Evolutionary conservation across 2,113 vertebrate species (phyloP).

Genomic region (Panthera leo): DNA sequence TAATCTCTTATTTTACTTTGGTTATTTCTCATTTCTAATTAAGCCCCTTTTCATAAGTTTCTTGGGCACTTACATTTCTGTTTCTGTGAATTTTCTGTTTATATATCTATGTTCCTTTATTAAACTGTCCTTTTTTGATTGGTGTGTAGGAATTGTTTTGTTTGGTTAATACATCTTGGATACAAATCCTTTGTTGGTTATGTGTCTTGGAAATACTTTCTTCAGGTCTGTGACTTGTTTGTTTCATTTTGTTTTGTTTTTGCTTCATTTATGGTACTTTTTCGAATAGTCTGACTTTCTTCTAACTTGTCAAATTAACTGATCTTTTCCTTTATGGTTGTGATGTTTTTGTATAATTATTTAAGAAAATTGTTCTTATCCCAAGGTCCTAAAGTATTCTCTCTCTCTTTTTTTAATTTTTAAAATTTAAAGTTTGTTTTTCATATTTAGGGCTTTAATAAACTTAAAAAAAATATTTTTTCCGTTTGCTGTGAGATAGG

Average conservation of each 20-base stretch:
- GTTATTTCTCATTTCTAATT: background rate
- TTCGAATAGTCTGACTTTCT: background rate
- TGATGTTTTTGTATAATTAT: background rate
- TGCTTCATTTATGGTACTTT: background rate
- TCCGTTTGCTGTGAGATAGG: background rate
- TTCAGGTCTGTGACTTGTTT: background rate
- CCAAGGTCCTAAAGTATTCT: background rate
- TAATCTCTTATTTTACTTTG: background rate
- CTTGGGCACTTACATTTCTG: background rate
- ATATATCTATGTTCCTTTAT: background rate
- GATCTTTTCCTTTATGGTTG: background rate
- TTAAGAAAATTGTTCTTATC: background rate
- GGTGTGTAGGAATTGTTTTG: background rate
- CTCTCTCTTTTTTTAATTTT: background rate
- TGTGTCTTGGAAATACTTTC: background rate
- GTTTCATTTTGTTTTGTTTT: background rate
- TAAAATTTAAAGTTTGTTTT: background rate
- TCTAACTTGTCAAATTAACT: background rate
- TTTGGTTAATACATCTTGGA: background rate
- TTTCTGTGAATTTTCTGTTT: background rate
- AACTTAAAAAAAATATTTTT: background rate
- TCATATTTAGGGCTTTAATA: background rate
- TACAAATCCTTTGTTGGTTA: background rate
- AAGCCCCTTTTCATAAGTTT: background rate
- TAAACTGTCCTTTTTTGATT: background rate